Percentiles rank a stretch among this genome's conserved stretches.
phyloP scores from a whole-genome alignment of 2,797 vertebrate genomes.

The Gymnoscopelus microlampas region DNA sequence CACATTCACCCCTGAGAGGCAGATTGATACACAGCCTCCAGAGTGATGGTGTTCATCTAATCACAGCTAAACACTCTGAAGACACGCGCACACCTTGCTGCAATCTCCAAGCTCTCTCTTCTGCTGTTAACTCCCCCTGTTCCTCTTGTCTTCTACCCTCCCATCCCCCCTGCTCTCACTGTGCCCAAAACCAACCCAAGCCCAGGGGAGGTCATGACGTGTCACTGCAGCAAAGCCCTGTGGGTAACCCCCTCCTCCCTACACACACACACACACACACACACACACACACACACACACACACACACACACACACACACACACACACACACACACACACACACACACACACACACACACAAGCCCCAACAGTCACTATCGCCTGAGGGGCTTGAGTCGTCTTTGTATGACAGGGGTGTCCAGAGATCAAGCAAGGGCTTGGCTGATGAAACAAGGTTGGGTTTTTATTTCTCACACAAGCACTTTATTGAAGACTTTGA shows the following conservation, averaged over 20 bases:
- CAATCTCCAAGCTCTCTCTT: conserved; percentile 40
- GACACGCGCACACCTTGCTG: conserved; percentile 69
- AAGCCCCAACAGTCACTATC: conserved; percentile 27
- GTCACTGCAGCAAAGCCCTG: conserved; percentile 62
- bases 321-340: conserved; percentile 30
- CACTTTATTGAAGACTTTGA: conserved; percentile 20
- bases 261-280: background rate
- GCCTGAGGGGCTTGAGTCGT: conserved; percentile 20
- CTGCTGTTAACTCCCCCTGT: conserved; percentile 46
- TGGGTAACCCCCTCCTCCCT: conserved; percentile 16
- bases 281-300: conserved; percentile 22
- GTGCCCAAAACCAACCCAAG: conserved; percentile 58
- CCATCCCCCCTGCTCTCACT: conserved; percentile 38
- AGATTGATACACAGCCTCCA: conserved; percentile 66
- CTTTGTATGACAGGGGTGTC: background rate
- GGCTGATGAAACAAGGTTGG: conserved; percentile 34
- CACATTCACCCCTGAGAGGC: conserved; percentile 58
- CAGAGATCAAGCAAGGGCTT: conserved; percentile 34
- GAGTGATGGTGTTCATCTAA: conserved; percentile 69
- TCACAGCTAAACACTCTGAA: conserved; percentile 74
- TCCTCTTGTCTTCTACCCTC: conserved; percentile 30
- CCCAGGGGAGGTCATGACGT: conserved; percentile 67
- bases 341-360: conserved; percentile 29
- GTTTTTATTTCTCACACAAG: background rate
- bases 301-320: conserved; percentile 28